These are phyloP conservation scores for Stercorarius parasiticus DNA, from an alignment of 2,113 vertebrate species.

Conservation along the genomic window DNA sequence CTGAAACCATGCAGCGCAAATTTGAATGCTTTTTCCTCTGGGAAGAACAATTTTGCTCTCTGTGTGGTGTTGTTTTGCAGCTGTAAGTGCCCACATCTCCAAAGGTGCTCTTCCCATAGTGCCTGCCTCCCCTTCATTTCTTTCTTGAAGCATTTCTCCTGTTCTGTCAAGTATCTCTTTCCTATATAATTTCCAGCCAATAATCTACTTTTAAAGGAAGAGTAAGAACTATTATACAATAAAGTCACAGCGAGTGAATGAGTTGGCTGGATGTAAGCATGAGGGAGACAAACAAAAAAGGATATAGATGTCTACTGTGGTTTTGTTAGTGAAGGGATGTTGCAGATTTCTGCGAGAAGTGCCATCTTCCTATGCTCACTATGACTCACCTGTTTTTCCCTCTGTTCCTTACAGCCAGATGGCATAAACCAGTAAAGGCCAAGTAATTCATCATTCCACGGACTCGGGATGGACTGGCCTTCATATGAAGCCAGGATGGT, in stretches of 20 bases:
- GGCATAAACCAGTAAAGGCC: not conserved
- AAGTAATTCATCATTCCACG: not conserved
- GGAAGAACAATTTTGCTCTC: not conserved
- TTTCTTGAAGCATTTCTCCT: not conserved
- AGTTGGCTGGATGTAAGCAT: not conserved
- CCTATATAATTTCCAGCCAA: not conserved
- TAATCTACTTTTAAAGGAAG: not conserved
- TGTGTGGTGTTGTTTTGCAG: not conserved
- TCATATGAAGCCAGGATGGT: not conserved
- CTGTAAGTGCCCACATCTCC: not conserved
- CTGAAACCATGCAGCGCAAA: not conserved
- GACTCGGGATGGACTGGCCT: not conserved
- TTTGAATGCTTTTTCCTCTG: not conserved
- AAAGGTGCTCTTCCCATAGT: not conserved
- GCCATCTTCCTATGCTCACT: not conserved
- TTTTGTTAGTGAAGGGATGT: not conserved
- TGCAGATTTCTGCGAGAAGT: not conserved
- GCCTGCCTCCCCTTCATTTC: not conserved
- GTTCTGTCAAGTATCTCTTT: not conserved
- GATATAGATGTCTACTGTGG: not conserved
- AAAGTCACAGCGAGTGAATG: not conserved
- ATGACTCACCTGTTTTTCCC: constrained; percentile 25
- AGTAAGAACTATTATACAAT: not conserved
- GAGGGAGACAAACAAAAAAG: not conserved
- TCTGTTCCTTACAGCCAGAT: constrained; percentile 26